phyloP scores from a whole-genome alignment of 2,797 vertebrate species.

The Cottoperca gobio region DNA sequence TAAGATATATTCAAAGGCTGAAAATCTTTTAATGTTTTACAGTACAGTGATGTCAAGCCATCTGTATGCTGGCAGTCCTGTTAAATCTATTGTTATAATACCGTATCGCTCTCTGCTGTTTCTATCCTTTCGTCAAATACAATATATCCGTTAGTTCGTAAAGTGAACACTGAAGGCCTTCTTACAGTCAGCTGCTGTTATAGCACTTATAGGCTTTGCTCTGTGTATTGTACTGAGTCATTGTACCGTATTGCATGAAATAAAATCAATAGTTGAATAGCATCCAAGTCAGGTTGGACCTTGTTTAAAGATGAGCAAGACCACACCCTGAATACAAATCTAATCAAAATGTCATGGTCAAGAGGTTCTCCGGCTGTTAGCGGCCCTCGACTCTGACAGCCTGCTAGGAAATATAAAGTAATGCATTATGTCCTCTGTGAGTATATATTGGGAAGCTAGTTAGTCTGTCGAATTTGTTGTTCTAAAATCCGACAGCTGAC shows the following conservation, averaged over 20 bases:
- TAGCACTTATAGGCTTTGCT: slow-evolving; percentile 12
- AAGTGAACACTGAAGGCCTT: neutral
- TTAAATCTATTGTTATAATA: neutral
- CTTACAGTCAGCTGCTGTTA: neutral
- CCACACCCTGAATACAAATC: neutral
- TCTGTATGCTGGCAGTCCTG: neutral
- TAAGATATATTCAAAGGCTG: slow-evolving; percentile 9
- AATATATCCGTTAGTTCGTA: slow-evolving; percentile 7
- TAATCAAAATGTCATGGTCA: neutral
- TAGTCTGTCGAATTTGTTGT: slow-evolving; percentile 22
- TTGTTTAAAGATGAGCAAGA: slow-evolving; percentile 17
- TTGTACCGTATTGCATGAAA: neutral
- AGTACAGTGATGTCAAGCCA: neutral
- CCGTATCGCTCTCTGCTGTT: neutral
- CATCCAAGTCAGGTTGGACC: neutral
- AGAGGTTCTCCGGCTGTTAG: neutral
- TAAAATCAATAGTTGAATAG: slow-evolving; percentile 1
- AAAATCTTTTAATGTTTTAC: neutral
- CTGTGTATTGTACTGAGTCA: slow-evolving; percentile 6
- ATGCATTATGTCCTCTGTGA: slow-evolving; percentile 8
- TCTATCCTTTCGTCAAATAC: slow-evolving; percentile 2
- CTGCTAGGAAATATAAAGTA: slow-evolving; percentile 22
- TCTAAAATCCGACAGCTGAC: slow-evolving; percentile 19
- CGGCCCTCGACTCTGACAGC: slow-evolving; percentile 10
- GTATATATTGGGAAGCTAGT: neutral